Evolutionary conservation across 1,140 invertebrate species (phyloP), one percentile per base, ranked within the genome.

Genomic region (Anastrepha obliqua): DNA sequence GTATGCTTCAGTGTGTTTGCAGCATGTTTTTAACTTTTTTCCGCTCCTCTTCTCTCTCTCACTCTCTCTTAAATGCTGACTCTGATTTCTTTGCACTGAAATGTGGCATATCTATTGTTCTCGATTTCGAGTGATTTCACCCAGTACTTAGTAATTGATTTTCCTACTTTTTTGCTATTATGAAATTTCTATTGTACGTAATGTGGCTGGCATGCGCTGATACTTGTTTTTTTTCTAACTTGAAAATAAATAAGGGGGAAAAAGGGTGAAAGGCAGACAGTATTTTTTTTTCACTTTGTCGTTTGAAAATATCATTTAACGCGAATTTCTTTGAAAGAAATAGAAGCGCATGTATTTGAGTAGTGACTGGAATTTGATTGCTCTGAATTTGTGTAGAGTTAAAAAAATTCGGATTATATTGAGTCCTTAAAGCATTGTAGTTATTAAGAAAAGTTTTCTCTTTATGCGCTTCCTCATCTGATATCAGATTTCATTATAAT

Each of bases 81-180:
- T 70, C 42, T 70, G 67, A 70, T 70, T 70, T 70, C 67, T 44
- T 70, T 20, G 9, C 67, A 70, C 39, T 70, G 67, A 70, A 70
- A 70, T 70, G 39, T 29, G 67, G 42, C 67, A 70, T 44, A 70
- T 70, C 67, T 70, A 70, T 70, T 70, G 67, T 70, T 70, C 67
- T 70, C 67, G 67, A 42, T 70, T 70, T 70, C 67, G 67, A 70
- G 67, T 70, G 67, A 70, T 70, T 70, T 70, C 42, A 70, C 11
- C 67, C 29, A 70, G 20, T 39, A 44, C 67, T 70, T 70, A 70
- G 67, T 70, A 70, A 70, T 70, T 70, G 67, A 70, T 70, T 70
- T 70, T 70, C 42, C 67, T 70, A 39, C 67, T 44, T 70, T 55
- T 67, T 70, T 70, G 67, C 15, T 70, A 70, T 44, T 70, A 44